Evolutionary conservation across 2,113 vertebrate species (phyloP).

Genomic region (Chunga burmeisteri): DNA sequence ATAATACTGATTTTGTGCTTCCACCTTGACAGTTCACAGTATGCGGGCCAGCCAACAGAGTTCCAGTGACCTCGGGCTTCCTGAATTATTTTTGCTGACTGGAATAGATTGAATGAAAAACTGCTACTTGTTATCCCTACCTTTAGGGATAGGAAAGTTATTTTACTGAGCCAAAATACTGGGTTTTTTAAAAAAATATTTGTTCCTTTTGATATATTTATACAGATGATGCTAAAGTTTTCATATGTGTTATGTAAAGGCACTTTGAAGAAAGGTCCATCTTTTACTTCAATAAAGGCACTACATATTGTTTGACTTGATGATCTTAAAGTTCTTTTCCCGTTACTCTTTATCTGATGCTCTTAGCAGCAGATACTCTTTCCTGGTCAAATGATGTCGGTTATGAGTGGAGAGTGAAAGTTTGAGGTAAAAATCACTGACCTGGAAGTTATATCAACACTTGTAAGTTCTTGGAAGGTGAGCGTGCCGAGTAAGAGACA

Average conservation of each 20-base stretch:
- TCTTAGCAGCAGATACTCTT: not conserved
- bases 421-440: not conserved
- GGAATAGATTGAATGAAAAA: not conserved
- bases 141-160: not conserved
- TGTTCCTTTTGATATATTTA: conserved; percentile 14
- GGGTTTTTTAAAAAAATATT: not conserved
- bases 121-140: not conserved
- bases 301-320: not conserved
- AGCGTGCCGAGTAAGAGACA: not conserved
- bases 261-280: not conserved
- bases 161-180: conserved; percentile 47
- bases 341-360: not conserved
- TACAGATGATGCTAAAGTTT: not conserved
- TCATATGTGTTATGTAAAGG: not conserved
- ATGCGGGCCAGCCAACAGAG: not conserved
- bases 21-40: not conserved
- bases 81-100: not conserved
- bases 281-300: conserved; percentile 54
- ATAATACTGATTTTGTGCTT: not conserved
- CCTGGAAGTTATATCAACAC: not conserved
- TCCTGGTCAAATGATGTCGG: not conserved
- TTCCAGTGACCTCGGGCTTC: not conserved
- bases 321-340: too few species aligned
- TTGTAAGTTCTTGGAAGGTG: not conserved
- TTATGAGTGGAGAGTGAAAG: not conserved